Evolutionary conservation across 2,888 invertebrate species (phyloP).

Genomic region (Pimpla rufipes): DNA sequence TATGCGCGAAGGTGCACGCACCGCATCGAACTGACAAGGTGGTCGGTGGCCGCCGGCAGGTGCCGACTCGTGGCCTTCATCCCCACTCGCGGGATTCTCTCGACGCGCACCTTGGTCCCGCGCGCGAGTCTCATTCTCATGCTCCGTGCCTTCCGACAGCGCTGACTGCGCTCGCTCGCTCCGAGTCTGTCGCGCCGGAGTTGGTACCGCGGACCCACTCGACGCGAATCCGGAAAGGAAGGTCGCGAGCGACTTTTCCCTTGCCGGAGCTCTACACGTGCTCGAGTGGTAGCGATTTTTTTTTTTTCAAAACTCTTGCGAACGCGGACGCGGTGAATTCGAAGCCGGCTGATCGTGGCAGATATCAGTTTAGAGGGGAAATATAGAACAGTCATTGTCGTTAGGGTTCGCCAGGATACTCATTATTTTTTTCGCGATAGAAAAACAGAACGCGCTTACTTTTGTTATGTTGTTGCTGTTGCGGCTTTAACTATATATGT

Average conservation of each 20-base stretch:
- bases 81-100: constrained; percentile 73
- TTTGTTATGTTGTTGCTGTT: too few relatives aligned
- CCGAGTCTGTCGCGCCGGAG: constrained; percentile 43
- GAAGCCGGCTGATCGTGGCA: background rate
- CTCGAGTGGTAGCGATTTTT: background rate
- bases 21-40: constrained; percentile 67
- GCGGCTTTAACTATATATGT: too few relatives aligned
- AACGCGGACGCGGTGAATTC: background rate
- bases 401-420: too few relatives aligned
- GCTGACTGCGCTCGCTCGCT: constrained; percentile 32
- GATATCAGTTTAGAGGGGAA: background rate
- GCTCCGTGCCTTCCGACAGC: constrained; percentile 17
- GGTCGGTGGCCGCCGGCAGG: constrained; percentile 63
- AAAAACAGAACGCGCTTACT: too few relatives aligned
- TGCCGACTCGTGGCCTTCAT: constrained; percentile 79
- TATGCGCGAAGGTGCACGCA: constrained; percentile 57
- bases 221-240: constrained; percentile 72
- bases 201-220: constrained; percentile 31
- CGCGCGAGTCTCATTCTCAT: constrained; percentile 38
- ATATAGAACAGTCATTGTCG: too few relatives aligned
- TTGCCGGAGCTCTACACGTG: constrained; percentile 61
- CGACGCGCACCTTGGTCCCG: constrained; percentile 67
- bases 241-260: constrained; percentile 68
- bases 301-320: background rate
- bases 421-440: too few relatives aligned